Base-by-base conservation (phyloP, 2,888 invertebrate species). In the Lysandra bellargus region DNA sequence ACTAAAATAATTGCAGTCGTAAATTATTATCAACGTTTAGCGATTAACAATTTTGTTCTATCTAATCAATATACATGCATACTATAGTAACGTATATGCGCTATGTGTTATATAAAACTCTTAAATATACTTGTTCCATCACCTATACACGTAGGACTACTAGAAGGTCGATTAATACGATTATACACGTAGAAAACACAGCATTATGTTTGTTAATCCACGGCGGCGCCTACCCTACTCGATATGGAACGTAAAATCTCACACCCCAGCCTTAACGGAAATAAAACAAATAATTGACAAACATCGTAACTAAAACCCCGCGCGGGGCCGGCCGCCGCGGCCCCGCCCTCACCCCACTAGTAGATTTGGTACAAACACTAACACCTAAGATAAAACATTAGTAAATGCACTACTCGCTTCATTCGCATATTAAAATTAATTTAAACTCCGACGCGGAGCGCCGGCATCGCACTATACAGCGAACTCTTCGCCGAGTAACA, bases 401-500 rank as follows among this genome's bases (percentile, higher is more conserved):
- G 94, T 94, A 94, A 94, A 94, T 94, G 94, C 94, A 93, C 91
- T 92, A 92, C 90, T 90, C 88, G 86, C 89, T 86, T 85, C 84
- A 86, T 83, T 84, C 82, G 84, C 88, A 86, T 88, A 83, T 82
- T 82, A 83, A 85, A 85, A 84, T 85, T 83, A 89, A 89, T 89
- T 88, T 90, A 87, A 92, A 93, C 92, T 89, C 79, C 74, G 74
- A n/a, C 44, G 37, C 37, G 40, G 4, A 30, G 53, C 49, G 75
- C 49, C 75, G 44, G 75, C 14, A 40, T 40, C 44, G n/a, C 64
- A 37, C 44, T 33, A 75, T 30, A 44, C 33, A 30, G 40, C 44
- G 74, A 40, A 74, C 40, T 74, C n/a, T 40, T 79, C 78, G 78
- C 60, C 60, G 74, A 49, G 77, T 74, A 78, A 79, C 79, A 76